These are phyloP conservation scores for Lacerta bilineata DNA, from an alignment of 2,797 vertebrate genomes.

Conservation along the genomic window DNA sequence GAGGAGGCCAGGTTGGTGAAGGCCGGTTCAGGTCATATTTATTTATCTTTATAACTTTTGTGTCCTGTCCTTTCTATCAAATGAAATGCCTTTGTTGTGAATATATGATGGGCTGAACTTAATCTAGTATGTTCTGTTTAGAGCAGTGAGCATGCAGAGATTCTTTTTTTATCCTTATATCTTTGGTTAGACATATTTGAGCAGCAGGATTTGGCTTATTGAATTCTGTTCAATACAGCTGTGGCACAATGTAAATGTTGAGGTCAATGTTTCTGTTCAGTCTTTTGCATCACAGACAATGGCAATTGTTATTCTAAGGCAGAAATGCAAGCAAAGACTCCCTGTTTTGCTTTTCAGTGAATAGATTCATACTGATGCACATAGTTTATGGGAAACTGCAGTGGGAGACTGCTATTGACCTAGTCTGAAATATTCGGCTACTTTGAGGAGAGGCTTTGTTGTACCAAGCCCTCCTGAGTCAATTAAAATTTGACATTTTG, in stretches of 20 bases:
- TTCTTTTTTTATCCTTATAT: background rate
- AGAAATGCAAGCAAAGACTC: background rate
- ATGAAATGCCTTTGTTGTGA: background rate
- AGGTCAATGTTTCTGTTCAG: background rate
- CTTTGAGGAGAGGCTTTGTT: conserved; percentile 71
- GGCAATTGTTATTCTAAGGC: background rate
- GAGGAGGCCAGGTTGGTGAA: background rate
- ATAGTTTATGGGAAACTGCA: conserved; percentile 25
- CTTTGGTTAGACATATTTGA: background rate
- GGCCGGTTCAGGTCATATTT: background rate
- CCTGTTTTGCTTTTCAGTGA: conserved; percentile 26
- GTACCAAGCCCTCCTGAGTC: conserved; percentile 68
- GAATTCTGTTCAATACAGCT: background rate
- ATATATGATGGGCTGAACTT: background rate
- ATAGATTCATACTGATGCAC: conserved; percentile 28
- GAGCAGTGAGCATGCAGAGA: background rate
- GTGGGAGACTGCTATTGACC: conserved; percentile 38
- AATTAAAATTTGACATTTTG: conserved; percentile 83
- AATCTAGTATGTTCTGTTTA: background rate
- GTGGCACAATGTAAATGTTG: background rate
- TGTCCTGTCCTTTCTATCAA: too few relatives aligned
- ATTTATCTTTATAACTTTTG: too few relatives aligned
- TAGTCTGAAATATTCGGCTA: conserved; percentile 58
- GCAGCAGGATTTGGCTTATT: background rate
- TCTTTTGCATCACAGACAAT: background rate